A percentile compares a stretch with the other conserved stretches of the same genome.
Conservation (phyloP, 2,113 vertebrate species). For the Bombycilla garrulus region DNA sequence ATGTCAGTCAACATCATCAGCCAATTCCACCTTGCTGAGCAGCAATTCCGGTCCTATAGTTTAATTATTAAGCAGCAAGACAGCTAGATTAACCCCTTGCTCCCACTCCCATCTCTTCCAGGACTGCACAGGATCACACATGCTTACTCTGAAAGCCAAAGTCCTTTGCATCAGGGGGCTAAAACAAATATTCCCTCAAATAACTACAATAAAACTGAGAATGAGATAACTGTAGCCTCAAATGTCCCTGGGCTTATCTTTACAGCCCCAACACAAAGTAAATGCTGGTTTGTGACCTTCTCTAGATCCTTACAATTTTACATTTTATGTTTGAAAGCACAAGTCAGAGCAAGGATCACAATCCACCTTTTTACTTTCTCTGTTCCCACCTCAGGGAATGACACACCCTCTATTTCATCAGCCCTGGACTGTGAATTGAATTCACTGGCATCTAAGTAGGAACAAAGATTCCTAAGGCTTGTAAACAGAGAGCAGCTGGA, state of each 20-base stretch:
- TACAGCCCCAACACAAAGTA: neutral
- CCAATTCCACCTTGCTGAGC: neutral
- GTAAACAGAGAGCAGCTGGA: neutral
- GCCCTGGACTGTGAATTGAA: neutral
- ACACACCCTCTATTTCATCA: neutral
- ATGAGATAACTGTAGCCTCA: neutral
- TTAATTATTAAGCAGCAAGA: slow-evolving; percentile 23
- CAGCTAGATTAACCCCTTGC: neutral
- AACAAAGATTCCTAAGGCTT: neutral
- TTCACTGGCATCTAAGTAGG: neutral
- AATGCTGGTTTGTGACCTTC: neutral
- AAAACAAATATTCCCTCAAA: neutral
- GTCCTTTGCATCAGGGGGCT: neutral
- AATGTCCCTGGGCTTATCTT: neutral
- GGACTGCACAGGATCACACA: neutral
- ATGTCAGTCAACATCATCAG: neutral
- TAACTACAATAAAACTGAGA: neutral
- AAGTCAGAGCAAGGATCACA: neutral
- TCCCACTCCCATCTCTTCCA: neutral
- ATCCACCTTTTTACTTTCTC: neutral
- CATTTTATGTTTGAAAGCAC: neutral
- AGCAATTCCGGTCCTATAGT: neutral
- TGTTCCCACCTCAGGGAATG: neutral
- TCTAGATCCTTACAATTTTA: neutral
- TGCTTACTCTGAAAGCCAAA: neutral